Conservation (phyloP, 2,797 vertebrate genomes). For the Scyliorhinus canicula region DNA sequence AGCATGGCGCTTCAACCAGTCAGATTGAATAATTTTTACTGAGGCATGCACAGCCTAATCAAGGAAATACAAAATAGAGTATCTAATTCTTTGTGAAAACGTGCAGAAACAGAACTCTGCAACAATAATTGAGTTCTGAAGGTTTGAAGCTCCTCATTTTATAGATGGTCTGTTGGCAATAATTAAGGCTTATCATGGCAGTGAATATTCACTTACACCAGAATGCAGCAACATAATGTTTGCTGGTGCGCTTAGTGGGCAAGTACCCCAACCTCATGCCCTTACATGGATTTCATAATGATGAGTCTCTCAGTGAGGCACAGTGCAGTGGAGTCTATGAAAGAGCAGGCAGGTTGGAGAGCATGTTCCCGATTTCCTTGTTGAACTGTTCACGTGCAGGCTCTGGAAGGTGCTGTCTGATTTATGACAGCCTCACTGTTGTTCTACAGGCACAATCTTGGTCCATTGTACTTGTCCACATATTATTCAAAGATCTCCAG, state of each 20-base stretch:
- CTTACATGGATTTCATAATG: not conserved
- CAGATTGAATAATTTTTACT: not conserved
- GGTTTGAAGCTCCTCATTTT: not conserved
- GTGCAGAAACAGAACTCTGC: not conserved
- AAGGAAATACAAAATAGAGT: not conserved
- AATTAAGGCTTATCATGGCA: not conserved
- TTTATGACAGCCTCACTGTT: no score
- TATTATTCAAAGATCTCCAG: not conserved
- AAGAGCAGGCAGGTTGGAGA: not conserved
- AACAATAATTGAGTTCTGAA: not conserved
- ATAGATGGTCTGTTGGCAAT: not conserved
- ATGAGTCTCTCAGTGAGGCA: not conserved
- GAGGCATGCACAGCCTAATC: not conserved
- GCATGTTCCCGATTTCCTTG: not conserved
- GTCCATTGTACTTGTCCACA: not conserved
- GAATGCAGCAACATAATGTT: no score
- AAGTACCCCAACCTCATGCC: not conserved
- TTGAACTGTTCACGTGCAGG: not conserved
- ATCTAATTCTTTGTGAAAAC: not conserved
- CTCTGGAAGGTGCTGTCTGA: no score
- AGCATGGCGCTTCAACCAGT: not conserved
- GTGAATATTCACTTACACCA: not conserved
- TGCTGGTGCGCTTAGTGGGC: not conserved
- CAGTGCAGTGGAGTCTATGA: not conserved
- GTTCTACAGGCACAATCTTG: not conserved